Evolutionary conservation across 1,140 invertebrate species (phyloP).

Genomic region (Glossosoma conforme): DNA sequence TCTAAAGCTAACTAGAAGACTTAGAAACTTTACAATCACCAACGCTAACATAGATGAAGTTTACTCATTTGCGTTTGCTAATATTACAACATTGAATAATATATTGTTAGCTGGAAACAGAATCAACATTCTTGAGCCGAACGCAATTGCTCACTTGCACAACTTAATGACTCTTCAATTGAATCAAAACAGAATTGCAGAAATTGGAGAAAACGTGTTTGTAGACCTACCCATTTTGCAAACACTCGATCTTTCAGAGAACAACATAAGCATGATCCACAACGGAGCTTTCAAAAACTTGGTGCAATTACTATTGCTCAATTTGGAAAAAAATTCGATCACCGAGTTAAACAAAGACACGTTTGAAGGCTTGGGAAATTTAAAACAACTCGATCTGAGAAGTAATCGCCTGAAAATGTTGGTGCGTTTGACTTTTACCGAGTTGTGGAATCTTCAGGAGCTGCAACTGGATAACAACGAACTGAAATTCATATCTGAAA

Average conservation of each 20-base stretch:
- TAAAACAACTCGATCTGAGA: slow-evolving; percentile 62
- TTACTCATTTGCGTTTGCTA: slow-evolving; percentile 63
- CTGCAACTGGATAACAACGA: slow-evolving; percentile 70
- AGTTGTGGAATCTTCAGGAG: slow-evolving; percentile 64
- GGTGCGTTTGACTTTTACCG: slow-evolving; percentile 67
- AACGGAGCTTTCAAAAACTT: slow-evolving; percentile 67
- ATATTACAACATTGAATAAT: slow-evolving; percentile 60
- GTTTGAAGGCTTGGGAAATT: slow-evolving; percentile 64
- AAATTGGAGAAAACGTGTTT: slow-evolving; percentile 67
- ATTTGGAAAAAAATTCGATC: slow-evolving; percentile 66
- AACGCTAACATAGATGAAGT: slow-evolving; percentile 66
- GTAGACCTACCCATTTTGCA: slow-evolving; percentile 62
- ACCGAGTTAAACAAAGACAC: slow-evolving; percentile 62
- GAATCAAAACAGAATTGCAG: slow-evolving; percentile 65
- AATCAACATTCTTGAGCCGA: slow-evolving; percentile 57
- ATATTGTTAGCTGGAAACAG: slow-evolving; percentile 64
- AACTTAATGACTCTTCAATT: slow-evolving; percentile 60
- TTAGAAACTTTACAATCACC: slow-evolving; percentile 61
- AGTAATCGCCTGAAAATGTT: slow-evolving; percentile 65
- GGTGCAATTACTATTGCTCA: slow-evolving; percentile 59
- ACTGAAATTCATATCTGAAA: slow-evolving; percentile 56
- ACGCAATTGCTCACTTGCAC: slow-evolving; percentile 64
- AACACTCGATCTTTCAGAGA: slow-evolving; percentile 63
- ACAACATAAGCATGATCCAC: slow-evolving; percentile 67
- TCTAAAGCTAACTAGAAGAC: slow-evolving; percentile 57